These are phyloP conservation scores for Paragorgia papillata DNA, from an alignment of 92 coral and sea anemone species.

Conservation along the genomic window DNA sequence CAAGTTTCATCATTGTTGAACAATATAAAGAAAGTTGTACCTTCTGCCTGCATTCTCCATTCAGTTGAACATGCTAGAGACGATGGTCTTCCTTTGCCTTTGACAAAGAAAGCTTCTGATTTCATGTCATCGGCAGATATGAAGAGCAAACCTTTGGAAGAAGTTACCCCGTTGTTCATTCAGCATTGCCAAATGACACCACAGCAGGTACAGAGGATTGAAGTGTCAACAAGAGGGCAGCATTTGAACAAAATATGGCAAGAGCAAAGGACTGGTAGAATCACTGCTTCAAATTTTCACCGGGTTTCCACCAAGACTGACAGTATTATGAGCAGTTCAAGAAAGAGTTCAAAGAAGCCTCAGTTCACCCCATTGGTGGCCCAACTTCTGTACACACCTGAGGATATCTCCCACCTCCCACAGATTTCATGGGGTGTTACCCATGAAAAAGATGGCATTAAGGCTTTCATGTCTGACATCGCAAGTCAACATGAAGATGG, in stretches of 20 bases:
- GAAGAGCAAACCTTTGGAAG: slow-evolving; percentile 55
- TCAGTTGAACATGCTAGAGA: slow-evolving; percentile 57
- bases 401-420: slow-evolving; percentile 56
- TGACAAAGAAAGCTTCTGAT: slow-evolving; percentile 50
- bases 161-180: slow-evolving; percentile 53
- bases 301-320: slow-evolving; percentile 32
- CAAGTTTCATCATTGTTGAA: slow-evolving; percentile 53
- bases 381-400: slow-evolving; percentile 1
- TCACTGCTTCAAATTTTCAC: slow-evolving; percentile 45
- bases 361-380: slow-evolving; percentile 29
- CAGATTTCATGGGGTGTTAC: too few species aligned
- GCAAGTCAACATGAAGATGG: slow-evolving; percentile 59
- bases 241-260: too few species aligned
- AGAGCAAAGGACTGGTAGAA: slow-evolving; percentile 28
- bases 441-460: too few species aligned
- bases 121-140: slow-evolving; percentile 57
- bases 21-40: slow-evolving; percentile 29
- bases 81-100: slow-evolving; percentile 52
- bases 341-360: background rate
- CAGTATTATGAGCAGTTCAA: background rate
- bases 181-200: slow-evolving; percentile 56
- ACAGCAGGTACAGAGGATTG: slow-evolving; percentile 61
- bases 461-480: slow-evolving; percentile 53
- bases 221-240: slow-evolving; percentile 8
- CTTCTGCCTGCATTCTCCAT: slow-evolving; percentile 59